phyloP scores from a whole-genome alignment of 2,797 vertebrate genomes.

The Rhadinocentrus ornatus region DNA sequence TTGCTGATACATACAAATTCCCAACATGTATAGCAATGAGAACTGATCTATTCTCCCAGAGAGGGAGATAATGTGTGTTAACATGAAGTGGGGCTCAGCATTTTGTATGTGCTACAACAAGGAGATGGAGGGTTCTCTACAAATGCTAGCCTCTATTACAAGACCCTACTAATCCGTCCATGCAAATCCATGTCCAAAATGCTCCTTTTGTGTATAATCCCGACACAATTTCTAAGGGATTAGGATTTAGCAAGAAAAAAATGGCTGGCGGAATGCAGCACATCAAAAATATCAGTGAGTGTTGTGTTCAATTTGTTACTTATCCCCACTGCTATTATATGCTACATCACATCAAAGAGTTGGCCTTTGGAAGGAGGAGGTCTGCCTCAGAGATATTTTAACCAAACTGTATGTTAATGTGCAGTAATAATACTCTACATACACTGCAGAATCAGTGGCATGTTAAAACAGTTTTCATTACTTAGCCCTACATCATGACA shows the following conservation, averaged over 20 bases:
- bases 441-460: slow-evolving; percentile 3
- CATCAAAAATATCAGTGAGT: slow-evolving; percentile 59
- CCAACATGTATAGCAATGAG: slow-evolving; percentile 52
- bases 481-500: slow-evolving; percentile 32
- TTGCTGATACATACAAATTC: slow-evolving; percentile 70
- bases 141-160: slow-evolving; percentile 78
- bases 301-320: slow-evolving; percentile 60
- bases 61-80: slow-evolving; percentile 65
- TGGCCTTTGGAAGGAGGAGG: slow-evolving; percentile 16
- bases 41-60: slow-evolving; percentile 64
- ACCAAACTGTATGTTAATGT: slow-evolving; percentile 5
- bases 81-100: slow-evolving; percentile 53
- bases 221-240: slow-evolving; percentile 79
- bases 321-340: slow-evolving; percentile 29
- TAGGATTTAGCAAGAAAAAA: slow-evolving; percentile 71
- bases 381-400: slow-evolving; percentile 7
- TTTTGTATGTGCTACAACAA: slow-evolving; percentile 66
- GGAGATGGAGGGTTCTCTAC: slow-evolving; percentile 64
- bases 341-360: slow-evolving; percentile 60
- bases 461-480: slow-evolving; percentile 31
- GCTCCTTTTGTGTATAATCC: slow-evolving; percentile 84
- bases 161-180: slow-evolving; percentile 81
- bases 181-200: slow-evolving; percentile 83
- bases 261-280: slow-evolving; percentile 57
- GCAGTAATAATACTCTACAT: slow-evolving; percentile 15